Evolutionary conservation across 2,888 invertebrate genomes (phyloP), one percentile per base, ranked within the genome.

Genomic region (Ornithoptera priamus): DNA sequence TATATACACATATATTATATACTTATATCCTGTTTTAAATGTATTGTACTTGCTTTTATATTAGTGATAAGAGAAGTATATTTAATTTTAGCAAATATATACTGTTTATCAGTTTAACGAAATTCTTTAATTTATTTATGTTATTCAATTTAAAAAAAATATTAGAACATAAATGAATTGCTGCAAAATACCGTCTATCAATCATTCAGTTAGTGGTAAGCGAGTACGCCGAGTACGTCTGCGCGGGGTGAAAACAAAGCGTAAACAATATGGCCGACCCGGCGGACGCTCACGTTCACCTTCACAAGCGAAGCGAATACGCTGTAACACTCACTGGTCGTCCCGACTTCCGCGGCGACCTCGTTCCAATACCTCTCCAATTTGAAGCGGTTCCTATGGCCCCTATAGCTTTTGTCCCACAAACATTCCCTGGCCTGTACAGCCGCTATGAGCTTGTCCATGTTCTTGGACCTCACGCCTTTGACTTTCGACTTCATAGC

Each of bases 291-390:
- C 79, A 83, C 84, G 77, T 80, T 82, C 79, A 83, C 84, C 83
- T 80, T 76, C 79, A 68, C 65, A 72, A 62, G 67, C 71, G 72
- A 57, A 70, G 69, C 73, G 74, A 75, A 76, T 76, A 77, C 74
- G 75, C 71, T 77, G 69, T 69, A 75, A 72, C 83, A 91, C 91
- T 92, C 76, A 93, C 93, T 90, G 67, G 90, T 86, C 65, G 89
- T 88, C 63, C 92, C 92, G 71, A 92, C 88, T 75, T 92, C 92
- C 0, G 87, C 81, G 0, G 92, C 92, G 22, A 93, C 92, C 77
- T 93, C 93, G 73, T 89, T 91, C 93, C 93, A 93, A 77, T 90
- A 92, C 20, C 92, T 82, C 81, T 91, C 92, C 81, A 90, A 78
- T 73, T 90, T 92, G 75, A 90, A 92, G 68, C 90, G 80, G 80